A percentile compares a stretch with the other conserved stretches of the same genome.
phyloP scores from a whole-genome alignment of 2,113 vertebrate genomes.

The Crypturellus undulatus region DNA sequence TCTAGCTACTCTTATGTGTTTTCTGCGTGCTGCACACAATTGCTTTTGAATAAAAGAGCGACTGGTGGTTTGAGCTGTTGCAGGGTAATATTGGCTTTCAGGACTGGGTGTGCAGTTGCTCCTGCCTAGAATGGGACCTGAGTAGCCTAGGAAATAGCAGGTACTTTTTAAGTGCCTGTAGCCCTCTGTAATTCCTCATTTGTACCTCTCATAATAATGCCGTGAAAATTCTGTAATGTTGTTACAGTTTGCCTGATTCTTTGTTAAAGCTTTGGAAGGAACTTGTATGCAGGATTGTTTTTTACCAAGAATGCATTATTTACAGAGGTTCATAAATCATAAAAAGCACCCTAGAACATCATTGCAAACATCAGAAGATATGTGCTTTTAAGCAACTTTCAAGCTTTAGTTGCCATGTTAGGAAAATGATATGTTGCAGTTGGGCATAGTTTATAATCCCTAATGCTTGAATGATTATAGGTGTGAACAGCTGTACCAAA shows the following conservation, averaged over 20 bases:
- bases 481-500: not conserved
- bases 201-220: not conserved
- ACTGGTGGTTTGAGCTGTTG: not conserved
- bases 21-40: not conserved
- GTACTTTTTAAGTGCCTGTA: not conserved
- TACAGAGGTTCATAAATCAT: not conserved
- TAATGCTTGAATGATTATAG: not conserved
- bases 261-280: constrained; percentile 8
- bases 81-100: fast-evolving
- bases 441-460: not conserved
- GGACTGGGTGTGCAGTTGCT: not conserved
- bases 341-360: not conserved
- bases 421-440: not conserved
- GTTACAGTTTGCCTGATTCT: not conserved
- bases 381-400: not conserved
- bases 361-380: not conserved
- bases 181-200: not conserved
- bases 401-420: not conserved
- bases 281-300: not conserved
- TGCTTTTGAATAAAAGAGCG: not conserved
- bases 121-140: not conserved
- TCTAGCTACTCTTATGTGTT: not conserved
- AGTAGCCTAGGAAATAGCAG: fast-evolving
- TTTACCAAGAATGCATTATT: not conserved
- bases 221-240: not conserved